Evolutionary conservation across 2,888 invertebrate genomes (phyloP).

Genomic region (Nomada goodeniana): DNA sequence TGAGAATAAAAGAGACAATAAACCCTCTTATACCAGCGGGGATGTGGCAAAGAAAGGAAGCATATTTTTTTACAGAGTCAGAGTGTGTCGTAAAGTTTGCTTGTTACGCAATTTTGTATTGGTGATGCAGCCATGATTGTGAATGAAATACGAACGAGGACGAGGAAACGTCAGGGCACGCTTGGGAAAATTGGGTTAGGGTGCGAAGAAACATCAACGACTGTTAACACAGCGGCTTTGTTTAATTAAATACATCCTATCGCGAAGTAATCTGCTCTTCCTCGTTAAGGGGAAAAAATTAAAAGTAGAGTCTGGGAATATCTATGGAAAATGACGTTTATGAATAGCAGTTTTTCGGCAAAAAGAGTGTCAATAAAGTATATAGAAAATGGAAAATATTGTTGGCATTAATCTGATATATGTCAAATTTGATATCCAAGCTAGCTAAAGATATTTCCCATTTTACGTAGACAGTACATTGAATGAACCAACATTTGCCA

Average conservation of each 20-base stretch:
- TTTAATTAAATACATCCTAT: slow-evolving; percentile 35
- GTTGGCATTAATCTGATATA: no score
- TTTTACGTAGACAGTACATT: no score
- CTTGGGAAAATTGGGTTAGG: not conserved
- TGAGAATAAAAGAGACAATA: slow-evolving; percentile 40
- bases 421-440: no score
- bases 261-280: not conserved
- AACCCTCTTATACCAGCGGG: slow-evolving; percentile 7
- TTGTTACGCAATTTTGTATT: slow-evolving; percentile 50
- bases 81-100: slow-evolving; percentile 44
- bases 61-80: not conserved
- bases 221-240: slow-evolving; percentile 5
- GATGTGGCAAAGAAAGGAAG: slow-evolving; percentile 2
- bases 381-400: no score
- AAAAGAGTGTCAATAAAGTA: no score
- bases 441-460: no score
- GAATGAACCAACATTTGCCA: no score
- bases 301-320: no score
- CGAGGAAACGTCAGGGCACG: not conserved
- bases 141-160: slow-evolving; percentile 38
- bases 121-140: slow-evolving; percentile 3
- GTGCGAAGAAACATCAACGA: not conserved
- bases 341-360: no score
- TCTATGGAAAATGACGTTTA: no score
- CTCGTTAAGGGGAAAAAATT: no score